A percentile compares a stretch with the other conserved stretches of the same genome.
These are phyloP conservation scores for Centrocercus urophasianus DNA, from an alignment of 2,113 vertebrate genomes.

Conservation along the genomic window DNA sequence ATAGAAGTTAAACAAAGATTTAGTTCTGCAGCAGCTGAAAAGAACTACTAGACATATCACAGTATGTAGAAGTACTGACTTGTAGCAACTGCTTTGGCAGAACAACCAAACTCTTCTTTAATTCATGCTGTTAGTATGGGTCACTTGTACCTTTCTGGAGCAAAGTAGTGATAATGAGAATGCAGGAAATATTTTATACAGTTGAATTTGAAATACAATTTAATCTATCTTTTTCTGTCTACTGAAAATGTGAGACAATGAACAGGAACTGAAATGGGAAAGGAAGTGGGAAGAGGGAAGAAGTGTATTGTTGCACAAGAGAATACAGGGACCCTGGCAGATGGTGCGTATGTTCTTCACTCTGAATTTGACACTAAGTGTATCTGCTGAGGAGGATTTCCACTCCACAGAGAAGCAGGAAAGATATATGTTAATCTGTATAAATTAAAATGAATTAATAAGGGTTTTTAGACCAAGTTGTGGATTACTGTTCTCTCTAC, in stretches of 20 bases:
- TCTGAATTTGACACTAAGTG: background rate
- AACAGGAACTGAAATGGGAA: background rate
- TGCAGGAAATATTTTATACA: background rate
- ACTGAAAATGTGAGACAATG: background rate
- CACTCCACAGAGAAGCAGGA: background rate
- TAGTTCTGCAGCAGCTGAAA: background rate
- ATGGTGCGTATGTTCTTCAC: background rate
- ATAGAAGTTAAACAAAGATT: background rate
- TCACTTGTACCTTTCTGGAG: background rate
- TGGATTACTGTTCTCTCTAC: background rate
- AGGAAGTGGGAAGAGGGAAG: background rate
- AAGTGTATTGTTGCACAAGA: background rate
- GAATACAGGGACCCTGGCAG: background rate
- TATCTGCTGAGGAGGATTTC: background rate
- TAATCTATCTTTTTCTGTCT: background rate
- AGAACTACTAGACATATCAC: background rate
- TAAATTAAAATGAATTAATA: background rate
- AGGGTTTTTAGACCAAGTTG: background rate
- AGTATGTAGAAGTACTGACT: background rate
- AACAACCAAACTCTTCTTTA: background rate
- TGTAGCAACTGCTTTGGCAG: background rate
- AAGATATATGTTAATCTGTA: background rate
- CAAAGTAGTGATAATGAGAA: background rate
- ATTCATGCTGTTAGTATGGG: background rate
- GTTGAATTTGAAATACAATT: background rate